phyloP scores from a whole-genome alignment of 2,113 vertebrate genomes.

The Orientallactaga bullata region DNA sequence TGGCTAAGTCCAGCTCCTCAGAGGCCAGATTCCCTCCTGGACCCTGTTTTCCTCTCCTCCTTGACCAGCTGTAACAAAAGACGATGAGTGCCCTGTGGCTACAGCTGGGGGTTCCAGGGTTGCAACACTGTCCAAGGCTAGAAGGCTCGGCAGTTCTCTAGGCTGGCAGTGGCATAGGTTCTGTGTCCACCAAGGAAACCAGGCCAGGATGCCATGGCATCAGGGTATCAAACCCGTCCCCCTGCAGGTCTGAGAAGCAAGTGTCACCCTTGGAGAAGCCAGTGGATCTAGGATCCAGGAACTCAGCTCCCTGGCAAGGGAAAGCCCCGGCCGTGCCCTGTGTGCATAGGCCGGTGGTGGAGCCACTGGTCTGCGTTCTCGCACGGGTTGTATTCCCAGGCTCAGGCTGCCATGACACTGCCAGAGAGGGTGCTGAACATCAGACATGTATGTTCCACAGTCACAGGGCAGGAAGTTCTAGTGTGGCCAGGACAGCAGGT shows the following conservation, averaged over 20 bases:
- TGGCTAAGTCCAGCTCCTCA: neutral
- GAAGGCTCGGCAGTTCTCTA: fast-evolving
- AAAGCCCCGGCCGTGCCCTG: no score
- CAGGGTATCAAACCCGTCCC: fast-evolving
- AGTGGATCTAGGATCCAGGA: fast-evolving
- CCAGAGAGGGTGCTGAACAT: neutral
- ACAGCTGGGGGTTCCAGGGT: neutral
- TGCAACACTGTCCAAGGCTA: neutral
- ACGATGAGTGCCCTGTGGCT: no score
- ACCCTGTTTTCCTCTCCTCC: no score
- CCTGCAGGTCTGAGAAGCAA: neutral
- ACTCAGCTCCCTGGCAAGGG: neutral
- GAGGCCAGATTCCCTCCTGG: neutral
- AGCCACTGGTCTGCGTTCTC: neutral
- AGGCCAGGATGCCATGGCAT: neutral
- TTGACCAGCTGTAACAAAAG: neutral
- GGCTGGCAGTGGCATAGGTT: neutral
- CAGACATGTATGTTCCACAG: neutral
- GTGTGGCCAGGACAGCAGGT: neutral
- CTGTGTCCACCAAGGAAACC: neutral
- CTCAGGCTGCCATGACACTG: neutral
- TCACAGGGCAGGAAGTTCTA: neutral
- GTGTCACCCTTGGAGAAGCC: neutral
- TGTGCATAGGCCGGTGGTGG: neutral
- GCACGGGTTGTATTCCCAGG: neutral